Conservation (phyloP, 1,140 invertebrate species). For the Monomorium pharaonis region DNA sequence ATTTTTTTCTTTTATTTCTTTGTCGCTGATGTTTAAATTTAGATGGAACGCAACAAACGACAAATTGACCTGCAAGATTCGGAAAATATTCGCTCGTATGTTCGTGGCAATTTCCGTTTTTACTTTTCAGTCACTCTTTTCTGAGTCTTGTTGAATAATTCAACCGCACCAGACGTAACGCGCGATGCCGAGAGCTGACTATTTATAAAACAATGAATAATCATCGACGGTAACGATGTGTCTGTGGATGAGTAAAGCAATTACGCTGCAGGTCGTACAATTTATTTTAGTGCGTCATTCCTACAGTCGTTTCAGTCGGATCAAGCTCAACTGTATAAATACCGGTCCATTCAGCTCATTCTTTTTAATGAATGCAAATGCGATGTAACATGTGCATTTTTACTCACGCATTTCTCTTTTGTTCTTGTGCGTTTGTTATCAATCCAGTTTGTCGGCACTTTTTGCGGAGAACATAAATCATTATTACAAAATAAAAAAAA, state of each 20-base stretch:
- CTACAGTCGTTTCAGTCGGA: conserved; percentile 34
- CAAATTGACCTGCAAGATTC: conserved; percentile 33
- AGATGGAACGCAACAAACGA: not conserved
- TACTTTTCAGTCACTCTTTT: conserved; percentile 45
- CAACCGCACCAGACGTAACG: conserved; percentile 20
- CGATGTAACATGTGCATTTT: conserved; percentile 41
- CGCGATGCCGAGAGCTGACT: conserved; percentile 38
- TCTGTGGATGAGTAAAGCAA: conserved; percentile 61
- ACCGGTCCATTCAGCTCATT: conserved; percentile 19
- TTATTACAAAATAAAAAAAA: not conserved
- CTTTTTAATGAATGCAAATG: conserved; percentile 49
- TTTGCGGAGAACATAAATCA: not conserved
- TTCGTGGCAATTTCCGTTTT: conserved; percentile 45
- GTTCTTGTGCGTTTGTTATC: not conserved
- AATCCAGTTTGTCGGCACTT: not conserved
- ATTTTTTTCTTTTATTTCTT: too few relatives aligned
- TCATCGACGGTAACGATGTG: conserved; percentile 64
- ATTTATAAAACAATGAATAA: conserved; percentile 70
- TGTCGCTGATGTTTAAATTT: not conserved
- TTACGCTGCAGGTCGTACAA: conserved; percentile 54
- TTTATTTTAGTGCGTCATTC: conserved; percentile 52
- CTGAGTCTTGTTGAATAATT: conserved; percentile 60
- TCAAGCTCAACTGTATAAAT: conserved; percentile 44
- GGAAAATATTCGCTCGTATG: not conserved
- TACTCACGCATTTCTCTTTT: conserved; percentile 1